Percentiles rank a stretch among this genome's conserved stretches.
These are phyloP conservation scores for Erebia ligea DNA, from an alignment of 2,888 invertebrate genomes.

Conservation along the genomic window DNA sequence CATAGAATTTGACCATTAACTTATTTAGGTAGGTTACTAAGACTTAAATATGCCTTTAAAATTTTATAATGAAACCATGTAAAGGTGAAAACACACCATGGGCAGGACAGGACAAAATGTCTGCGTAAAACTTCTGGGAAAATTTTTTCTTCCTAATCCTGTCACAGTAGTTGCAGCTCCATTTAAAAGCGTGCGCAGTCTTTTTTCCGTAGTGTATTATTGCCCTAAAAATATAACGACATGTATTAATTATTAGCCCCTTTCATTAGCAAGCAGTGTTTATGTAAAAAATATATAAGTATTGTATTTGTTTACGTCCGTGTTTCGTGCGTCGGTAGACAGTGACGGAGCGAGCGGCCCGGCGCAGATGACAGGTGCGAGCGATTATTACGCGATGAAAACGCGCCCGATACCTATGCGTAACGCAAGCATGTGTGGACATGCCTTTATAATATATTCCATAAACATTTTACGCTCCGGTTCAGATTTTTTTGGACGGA, in stretches of 20 bases:
- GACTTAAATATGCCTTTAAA: background rate
- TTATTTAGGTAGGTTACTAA: too few species aligned
- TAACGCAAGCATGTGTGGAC: slow-evolving; percentile 39
- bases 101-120: too few species aligned
- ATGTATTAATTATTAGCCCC: slow-evolving; percentile 32
- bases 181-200: too few species aligned
- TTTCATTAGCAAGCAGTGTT: slow-evolving; percentile 6
- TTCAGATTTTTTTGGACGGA: too few species aligned
- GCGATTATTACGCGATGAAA: slow-evolving; percentile 53
- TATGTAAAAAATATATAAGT: background rate
- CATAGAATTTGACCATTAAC: too few species aligned
- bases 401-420: slow-evolving; percentile 43
- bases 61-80: too few species aligned
- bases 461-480: too few species aligned
- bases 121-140: too few species aligned
- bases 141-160: too few species aligned
- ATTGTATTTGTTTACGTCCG: slow-evolving; percentile 30
- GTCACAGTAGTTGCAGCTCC: too few species aligned
- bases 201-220: too few species aligned
- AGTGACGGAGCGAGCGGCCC: slow-evolving; percentile 51
- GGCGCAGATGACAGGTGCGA: slow-evolving; percentile 52
- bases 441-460: slow-evolving; percentile 1
- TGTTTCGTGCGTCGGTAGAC: slow-evolving; percentile 43
- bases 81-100: too few species aligned
- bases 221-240: background rate